Percentiles rank a stretch among this genome's conserved stretches.
phyloP scores from a whole-genome alignment of 2,797 vertebrate species.

The Tapirus indicus region DNA sequence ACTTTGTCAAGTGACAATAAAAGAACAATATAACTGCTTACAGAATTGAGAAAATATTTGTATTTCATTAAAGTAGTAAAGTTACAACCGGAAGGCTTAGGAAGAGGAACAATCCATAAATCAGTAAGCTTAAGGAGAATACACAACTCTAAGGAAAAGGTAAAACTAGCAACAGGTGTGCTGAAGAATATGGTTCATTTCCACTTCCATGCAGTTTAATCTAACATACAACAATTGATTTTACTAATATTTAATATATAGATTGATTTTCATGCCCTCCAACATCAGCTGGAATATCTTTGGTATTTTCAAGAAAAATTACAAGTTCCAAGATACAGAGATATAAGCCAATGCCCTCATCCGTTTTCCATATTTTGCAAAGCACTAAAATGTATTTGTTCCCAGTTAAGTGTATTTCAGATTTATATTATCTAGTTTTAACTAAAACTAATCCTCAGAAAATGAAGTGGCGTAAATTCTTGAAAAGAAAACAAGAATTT shows the following conservation, averaged over 20 bases:
- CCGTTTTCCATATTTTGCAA: background rate
- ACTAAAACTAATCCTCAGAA: background rate
- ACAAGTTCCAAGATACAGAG: background rate
- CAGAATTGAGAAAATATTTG: background rate
- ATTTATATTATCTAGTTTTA: conserved; percentile 10
- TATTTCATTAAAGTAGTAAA: background rate
- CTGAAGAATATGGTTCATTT: background rate
- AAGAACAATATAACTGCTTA: background rate
- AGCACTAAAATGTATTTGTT: background rate
- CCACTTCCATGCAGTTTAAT: background rate
- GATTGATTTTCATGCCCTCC: background rate
- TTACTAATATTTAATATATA: background rate
- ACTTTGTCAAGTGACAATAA: background rate
- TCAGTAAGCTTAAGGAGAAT: background rate
- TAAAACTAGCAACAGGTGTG: fast-evolving
- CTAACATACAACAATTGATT: background rate
- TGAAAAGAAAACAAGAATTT: conserved; percentile 12
- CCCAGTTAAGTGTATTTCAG: background rate
- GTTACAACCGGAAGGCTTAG: background rate
- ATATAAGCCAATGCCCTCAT: background rate
- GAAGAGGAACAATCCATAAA: background rate
- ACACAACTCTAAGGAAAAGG: background rate
- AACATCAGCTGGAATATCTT: background rate
- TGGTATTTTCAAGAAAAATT: background rate
- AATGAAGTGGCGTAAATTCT: conserved; percentile 10